Conservation (phyloP, 2,113 vertebrate genomes). For the Vulpes vulpes region DNA sequence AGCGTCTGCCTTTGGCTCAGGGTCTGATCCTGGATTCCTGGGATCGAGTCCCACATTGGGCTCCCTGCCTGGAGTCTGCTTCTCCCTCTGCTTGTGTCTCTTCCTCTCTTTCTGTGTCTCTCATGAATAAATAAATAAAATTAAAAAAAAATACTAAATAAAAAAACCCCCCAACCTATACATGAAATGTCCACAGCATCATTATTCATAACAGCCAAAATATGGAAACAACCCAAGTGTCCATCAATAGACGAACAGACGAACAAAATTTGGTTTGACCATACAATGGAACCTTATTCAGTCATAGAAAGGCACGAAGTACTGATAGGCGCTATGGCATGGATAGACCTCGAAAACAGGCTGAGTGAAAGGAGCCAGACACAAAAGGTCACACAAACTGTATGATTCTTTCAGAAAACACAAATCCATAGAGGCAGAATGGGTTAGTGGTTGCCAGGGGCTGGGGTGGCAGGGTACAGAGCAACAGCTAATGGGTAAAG, state of each 20-base stretch:
- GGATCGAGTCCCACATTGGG: too few species aligned
- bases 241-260: accelerated
- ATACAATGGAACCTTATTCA: accelerated
- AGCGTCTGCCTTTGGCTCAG: too few species aligned
- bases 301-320: neutral
- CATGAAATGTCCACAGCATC: neutral
- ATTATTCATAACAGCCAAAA: neutral
- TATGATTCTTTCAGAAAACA: neutral
- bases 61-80: too few species aligned
- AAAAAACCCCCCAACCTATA: neutral
- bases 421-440: neutral
- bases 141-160: neutral
- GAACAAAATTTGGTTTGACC: too few species aligned
- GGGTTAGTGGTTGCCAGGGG: neutral
- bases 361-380: neutral
- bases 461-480: neutral
- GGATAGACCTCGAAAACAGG: neutral
- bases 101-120: too few species aligned
- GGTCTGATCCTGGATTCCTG: too few species aligned
- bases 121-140: too few species aligned
- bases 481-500: neutral
- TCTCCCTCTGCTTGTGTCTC: too few species aligned
- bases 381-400: neutral
- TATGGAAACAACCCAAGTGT: neutral
- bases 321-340: accelerated